Evolutionary conservation across 2,113 vertebrate genomes (phyloP), one percentile per base, ranked within the genome.

Genomic region (Mormyrus iriodes): DNA sequence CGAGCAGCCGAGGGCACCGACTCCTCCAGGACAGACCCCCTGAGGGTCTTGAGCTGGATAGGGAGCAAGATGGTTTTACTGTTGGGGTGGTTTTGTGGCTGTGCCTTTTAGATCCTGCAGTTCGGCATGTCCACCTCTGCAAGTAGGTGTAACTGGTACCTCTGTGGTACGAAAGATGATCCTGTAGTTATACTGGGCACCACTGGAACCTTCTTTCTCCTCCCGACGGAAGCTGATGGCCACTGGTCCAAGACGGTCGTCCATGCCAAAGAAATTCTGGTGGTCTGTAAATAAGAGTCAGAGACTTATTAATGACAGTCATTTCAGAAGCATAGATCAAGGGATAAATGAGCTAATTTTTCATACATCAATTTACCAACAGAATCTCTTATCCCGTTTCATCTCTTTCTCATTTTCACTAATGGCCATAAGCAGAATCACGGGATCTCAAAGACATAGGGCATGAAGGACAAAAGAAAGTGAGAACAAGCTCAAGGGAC

Each of bases 261-360:
- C 97, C 89, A 96, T 93, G 53, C 97, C 97, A 3, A 98, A 98
- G 93, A 97, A 98, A 91, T 98, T 98, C 94, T 98, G 97, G 91
- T 98, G 97, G 88, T 98, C 97, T 97, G 93, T 13, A 44, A 1
- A 89, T 55, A 84, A 31, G 55, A 5, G 53, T 48, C 21, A 35
- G 17, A 31, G 42, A 51, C 10, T 88, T 88, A 88, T 19, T 46
- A 31, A 49, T 42, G 48, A 46, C 5, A 48, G 35, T 55, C 4
- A 88, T 35, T 82, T n/a, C 7, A 21, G 46, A 7, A 35, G 27
- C 65, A 51, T 76, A 27, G 46, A 42, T 79, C 35, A 19, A 42
- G 73, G 13, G 73, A 42, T n/a, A 79, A 79, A 79, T 7, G 73
- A 35, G 17, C 17, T 79, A 42, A 42, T 42, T 2, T 3, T 42